Evolutionary conservation across 2,888 invertebrate species (phyloP), one percentile per base, ranked within the genome.

Genomic region (Tupiocoris notatus): DNA sequence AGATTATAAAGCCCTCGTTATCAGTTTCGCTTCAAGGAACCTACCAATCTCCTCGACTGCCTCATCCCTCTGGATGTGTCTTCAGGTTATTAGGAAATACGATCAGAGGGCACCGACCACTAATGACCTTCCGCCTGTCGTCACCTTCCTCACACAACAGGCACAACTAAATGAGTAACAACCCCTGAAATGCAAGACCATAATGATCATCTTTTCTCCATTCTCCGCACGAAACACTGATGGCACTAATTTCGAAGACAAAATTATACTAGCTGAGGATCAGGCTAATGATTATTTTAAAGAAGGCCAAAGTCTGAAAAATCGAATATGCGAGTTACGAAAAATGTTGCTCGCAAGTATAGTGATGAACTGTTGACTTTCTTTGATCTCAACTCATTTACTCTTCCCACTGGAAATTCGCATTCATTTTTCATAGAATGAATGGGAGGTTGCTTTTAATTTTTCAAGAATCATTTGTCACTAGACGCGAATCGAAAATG

Each of bases 71-170:
- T 6, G 18, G 70, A 54, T 21, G 56, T 24, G 12, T 59, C 70
- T 70, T 23, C 7, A 59, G 70, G 61, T 70, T 70, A 70, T 70
- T 70, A 70, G 70, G 70, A 70, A 70, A 70, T 70, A 70, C 70
- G 70, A 58, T 70, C 70, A 61, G 23, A 21, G 23, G 23, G 24
- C 23, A 17, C 6, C 17, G 70, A 59, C 70, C 70, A 59, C 70
- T 70, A 70, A 70, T 70, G 70, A 70, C 24, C 59, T 23, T 25
- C 67, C 20, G 22, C 70, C 24, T 22, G 39, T 7, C 39, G 39
- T 12, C 39, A 39, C 39, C 39, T 39, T 39, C 39, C 39, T 12
- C 39, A 7, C 39, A 39, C 6, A 39, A 39, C 12, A n/a, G n/a
- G n/a, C n/a, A n/a, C n/a, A n/a, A n/a, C n/a, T n/a, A n/a, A n/a